Percentiles rank a stretch among this genome's conserved stretches.
phyloP scores from a whole-genome alignment of 1,140 invertebrate species.

The Listronotus oregonensis region DNA sequence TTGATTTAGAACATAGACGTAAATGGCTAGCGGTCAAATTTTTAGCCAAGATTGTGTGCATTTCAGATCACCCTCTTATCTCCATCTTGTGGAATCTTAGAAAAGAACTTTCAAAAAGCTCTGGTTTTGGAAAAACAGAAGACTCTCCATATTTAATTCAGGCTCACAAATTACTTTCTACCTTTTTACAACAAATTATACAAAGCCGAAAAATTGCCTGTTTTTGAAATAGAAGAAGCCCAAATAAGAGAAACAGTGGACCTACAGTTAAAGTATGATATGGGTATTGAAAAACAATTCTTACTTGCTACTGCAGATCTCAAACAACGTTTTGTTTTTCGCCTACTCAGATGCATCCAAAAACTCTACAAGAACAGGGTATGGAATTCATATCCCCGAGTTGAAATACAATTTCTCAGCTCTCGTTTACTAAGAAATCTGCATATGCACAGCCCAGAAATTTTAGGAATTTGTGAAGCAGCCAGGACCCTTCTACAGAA shows the following conservation, averaged over 20 bases:
- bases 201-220: neutral
- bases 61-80: conserved; percentile 7
- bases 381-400: too few species aligned
- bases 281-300: neutral
- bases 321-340: neutral
- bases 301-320: neutral
- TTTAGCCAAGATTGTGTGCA: conserved; percentile 2
- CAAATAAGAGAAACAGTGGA: neutral
- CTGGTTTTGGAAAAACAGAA: neutral
- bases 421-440: too few species aligned
- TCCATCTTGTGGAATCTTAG: neutral
- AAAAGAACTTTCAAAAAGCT: neutral
- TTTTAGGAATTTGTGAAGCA: conserved; percentile 19
- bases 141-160: conserved; percentile 2
- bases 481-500: too few species aligned
- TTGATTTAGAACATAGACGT: conserved; percentile 18
- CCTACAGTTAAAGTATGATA: neutral
- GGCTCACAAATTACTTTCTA: neutral
- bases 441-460: conserved; percentile 27
- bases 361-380: conserved; percentile 5
- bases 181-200: conserved; percentile 7
- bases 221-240: conserved; percentile 2
- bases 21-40: conserved; percentile 24
- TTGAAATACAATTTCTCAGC: too few species aligned
- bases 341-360: conserved; percentile 30